Evolutionary conservation across 2,797 vertebrate genomes (phyloP).

Genomic region (Malurus splendens): DNA sequence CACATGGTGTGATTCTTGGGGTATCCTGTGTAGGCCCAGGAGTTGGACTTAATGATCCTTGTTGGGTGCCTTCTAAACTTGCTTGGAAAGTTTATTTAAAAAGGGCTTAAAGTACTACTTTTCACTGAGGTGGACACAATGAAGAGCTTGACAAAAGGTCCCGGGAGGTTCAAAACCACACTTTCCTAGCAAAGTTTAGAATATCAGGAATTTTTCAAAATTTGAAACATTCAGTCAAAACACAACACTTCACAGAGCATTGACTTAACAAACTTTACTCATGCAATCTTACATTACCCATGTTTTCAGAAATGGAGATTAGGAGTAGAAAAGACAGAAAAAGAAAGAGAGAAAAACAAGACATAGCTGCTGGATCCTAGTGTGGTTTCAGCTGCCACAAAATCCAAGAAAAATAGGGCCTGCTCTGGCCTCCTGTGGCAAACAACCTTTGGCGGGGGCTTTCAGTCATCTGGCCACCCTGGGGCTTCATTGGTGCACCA

Average conservation of each 20-base stretch:
- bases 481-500: background rate
- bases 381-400: background rate
- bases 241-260: background rate
- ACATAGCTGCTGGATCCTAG: background rate
- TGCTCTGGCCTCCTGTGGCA: background rate
- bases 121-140: background rate
- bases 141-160: background rate
- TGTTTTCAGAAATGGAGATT: background rate
- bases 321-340: background rate
- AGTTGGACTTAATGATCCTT: background rate
- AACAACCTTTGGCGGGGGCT: rapidly evolving
- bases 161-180: background rate
- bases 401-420: background rate
- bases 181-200: background rate
- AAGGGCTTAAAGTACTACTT: background rate
- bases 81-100: background rate
- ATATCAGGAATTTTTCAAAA: background rate
- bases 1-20: background rate
- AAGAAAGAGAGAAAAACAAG: background rate
- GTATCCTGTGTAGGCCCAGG: background rate
- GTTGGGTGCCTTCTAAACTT: background rate
- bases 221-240: background rate
- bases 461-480: background rate
- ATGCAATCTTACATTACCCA: background rate
- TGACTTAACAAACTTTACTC: background rate